phyloP scores from a whole-genome alignment of 2,113 vertebrate species.

The Passer montanus region DNA sequence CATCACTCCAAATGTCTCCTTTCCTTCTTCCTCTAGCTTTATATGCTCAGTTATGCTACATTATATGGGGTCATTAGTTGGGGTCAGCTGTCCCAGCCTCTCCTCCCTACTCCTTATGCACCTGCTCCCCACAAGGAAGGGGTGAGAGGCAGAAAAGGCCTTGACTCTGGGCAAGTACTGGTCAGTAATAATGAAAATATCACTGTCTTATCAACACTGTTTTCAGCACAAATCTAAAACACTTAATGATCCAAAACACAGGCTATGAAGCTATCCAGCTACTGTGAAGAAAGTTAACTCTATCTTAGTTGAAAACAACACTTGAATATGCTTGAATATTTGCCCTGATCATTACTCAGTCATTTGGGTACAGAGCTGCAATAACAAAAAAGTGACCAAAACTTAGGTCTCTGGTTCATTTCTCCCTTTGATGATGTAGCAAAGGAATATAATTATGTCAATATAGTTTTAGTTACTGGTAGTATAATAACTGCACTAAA shows the following conservation, averaged over 20 bases:
- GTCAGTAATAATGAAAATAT: neutral
- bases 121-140: fast-evolving
- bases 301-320: neutral
- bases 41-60: neutral
- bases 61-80: too few relatives aligned
- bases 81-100: fast-evolving
- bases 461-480: neutral
- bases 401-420: neutral
- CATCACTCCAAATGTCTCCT: neutral
- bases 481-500: neutral
- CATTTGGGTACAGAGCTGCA: neutral
- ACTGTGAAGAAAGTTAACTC: neutral
- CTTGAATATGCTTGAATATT: neutral
- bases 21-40: neutral
- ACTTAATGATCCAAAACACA: neutral
- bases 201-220: fast-evolving
- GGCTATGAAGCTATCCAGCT: neutral
- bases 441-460: neutral
- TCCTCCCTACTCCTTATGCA: neutral
- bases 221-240: neutral
- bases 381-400: neutral
- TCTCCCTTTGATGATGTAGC: neutral
- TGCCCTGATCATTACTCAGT: neutral
- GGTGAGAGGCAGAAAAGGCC: neutral
- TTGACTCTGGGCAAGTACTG: neutral